These are phyloP conservation scores for Lepidochitona cinerea DNA, from an alignment of 2,888 invertebrate species.

Conservation along the genomic window DNA sequence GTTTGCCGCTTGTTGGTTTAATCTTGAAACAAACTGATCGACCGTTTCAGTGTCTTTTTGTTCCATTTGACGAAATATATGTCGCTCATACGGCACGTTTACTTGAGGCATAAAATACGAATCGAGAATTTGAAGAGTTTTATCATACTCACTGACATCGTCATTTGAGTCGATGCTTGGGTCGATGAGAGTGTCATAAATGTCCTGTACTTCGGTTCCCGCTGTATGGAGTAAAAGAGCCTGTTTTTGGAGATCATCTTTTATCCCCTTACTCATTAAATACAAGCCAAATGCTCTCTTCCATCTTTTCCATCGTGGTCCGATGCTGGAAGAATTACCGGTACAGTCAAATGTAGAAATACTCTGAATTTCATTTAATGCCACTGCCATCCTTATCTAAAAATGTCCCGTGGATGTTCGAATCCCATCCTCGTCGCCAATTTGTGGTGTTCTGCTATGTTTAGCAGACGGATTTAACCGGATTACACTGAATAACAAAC, in stretches of 20 bases:
- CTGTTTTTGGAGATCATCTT: slow-evolving; percentile 4
- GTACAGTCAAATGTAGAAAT: background rate
- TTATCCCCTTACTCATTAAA: background rate
- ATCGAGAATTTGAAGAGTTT: slow-evolving; percentile 2
- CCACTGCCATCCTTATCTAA: background rate
- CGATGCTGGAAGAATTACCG: slow-evolving; percentile 6
- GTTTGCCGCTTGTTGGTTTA: background rate
- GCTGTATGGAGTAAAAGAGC: slow-evolving; percentile 8
- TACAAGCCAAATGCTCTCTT: slow-evolving; percentile 4
- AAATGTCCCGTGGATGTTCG: background rate
- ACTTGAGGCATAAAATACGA: background rate
- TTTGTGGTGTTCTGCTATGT: background rate
- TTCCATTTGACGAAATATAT: slow-evolving; percentile 5
- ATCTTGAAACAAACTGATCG: slow-evolving; percentile 2
- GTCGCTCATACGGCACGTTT: slow-evolving; percentile 14
- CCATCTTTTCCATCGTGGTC: slow-evolving; percentile 9
- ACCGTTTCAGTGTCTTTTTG: slow-evolving; percentile 5
- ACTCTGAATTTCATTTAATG: background rate
- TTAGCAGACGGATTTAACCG: background rate
- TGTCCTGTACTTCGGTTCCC: slow-evolving; percentile 11
- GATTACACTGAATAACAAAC: too few species aligned
- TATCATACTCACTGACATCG: background rate
- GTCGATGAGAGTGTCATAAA: slow-evolving; percentile 11
- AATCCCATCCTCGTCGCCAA: background rate
- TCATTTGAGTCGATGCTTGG: background rate